A percentile compares a stretch with the other conserved stretches of the same genome.
Conservation (phyloP, 2,113 vertebrate species). For the Trichomycterus rosablanca region DNA sequence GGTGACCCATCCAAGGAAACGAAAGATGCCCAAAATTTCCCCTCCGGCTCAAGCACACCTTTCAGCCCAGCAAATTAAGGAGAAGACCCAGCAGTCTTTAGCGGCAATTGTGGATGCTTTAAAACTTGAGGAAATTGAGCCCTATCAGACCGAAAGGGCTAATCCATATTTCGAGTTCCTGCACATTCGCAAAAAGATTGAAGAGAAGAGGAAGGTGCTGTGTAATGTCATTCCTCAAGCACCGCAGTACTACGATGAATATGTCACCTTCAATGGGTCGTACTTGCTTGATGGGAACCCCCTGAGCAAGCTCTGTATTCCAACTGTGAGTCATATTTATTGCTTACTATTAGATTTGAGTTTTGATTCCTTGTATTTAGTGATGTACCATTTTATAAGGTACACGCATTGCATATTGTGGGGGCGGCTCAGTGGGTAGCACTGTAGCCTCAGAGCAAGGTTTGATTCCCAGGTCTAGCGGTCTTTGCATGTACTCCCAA, state of each 20-base stretch:
- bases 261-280: constrained; percentile 96
- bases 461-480: too few relatives aligned
- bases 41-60: constrained; percentile 72
- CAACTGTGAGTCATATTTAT: constrained; percentile 79
- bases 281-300: constrained; percentile 96
- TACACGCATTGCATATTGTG: too few relatives aligned
- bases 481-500: too few relatives aligned
- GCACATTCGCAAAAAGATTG: constrained; percentile 95
- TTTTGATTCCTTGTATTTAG: too few relatives aligned
- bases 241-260: constrained; percentile 96
- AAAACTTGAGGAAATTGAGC: constrained; percentile 95
- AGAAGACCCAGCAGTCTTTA: constrained; percentile 87
- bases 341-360: neutral
- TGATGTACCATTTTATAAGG: neutral
- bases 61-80: constrained; percentile 78
- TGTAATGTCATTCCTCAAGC: constrained; percentile 95
- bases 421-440: too few relatives aligned
- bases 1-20: constrained; percentile 90
- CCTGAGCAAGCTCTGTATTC: constrained; percentile 97
- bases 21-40: constrained; percentile 82
- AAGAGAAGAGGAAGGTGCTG: constrained; percentile 93
- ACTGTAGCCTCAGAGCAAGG: too few relatives aligned
- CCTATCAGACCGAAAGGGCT: constrained; percentile 93
- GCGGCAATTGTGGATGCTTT: constrained; percentile 91
- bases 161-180: constrained; percentile 98